A percentile compares a stretch with the other conserved stretches of the same genome.
Evolutionary conservation across 2,797 vertebrate species (phyloP).

Genomic region (Alcedo quadribrachys): DNA sequence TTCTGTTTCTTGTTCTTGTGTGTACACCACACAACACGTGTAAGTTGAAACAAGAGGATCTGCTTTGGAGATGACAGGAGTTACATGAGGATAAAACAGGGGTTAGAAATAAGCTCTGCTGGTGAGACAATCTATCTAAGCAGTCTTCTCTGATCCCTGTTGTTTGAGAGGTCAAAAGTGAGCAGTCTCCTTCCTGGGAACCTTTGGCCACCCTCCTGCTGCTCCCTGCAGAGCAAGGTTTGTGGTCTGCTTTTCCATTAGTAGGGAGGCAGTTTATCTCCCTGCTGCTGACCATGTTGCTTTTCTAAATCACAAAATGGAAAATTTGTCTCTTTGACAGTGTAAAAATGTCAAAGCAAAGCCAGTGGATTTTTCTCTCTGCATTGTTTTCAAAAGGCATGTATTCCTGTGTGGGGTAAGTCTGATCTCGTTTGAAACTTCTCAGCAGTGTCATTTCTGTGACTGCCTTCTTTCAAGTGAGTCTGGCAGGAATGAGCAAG

Average conservation of each 20-base stretch:
- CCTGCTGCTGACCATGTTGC: not conserved
- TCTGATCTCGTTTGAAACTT: not conserved
- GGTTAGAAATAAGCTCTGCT: not conserved
- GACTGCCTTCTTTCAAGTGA: not conserved
- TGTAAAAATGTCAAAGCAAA: not conserved
- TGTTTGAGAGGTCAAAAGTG: not conserved
- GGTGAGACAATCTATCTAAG: not conserved
- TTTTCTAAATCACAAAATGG: not conserved
- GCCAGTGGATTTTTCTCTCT: not conserved
- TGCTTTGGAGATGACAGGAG: accelerated
- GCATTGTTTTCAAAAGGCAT: not conserved
- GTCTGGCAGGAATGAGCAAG: not conserved
- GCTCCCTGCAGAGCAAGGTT: not conserved
- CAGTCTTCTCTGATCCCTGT: not conserved
- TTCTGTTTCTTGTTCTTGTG: not conserved
- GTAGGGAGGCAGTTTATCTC: not conserved
- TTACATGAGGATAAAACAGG: not conserved
- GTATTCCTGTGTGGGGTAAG: not conserved
- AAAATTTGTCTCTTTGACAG: not conserved
- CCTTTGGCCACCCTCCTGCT: not conserved
- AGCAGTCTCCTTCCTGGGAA: not conserved
- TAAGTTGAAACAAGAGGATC: not conserved
- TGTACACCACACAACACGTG: not conserved
- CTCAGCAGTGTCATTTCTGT: not conserved
- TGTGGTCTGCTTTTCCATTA: not conserved